These are phyloP conservation scores for Formica aserva DNA, from an alignment of 2,888 invertebrate species.

Conservation along the genomic window DNA sequence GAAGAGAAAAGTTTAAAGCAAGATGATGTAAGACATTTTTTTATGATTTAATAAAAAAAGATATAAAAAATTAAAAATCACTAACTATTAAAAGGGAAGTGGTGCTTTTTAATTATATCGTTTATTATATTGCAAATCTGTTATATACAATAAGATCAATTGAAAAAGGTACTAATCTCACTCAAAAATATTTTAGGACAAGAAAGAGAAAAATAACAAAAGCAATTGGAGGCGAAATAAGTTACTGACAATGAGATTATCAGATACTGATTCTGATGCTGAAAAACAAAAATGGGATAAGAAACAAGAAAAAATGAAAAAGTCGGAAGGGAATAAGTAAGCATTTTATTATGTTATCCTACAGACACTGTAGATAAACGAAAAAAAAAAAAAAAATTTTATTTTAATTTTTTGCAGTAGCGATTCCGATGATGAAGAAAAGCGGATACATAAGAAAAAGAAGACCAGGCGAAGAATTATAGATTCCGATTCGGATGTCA, in stretches of 20 bases:
- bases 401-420: constrained; percentile 41
- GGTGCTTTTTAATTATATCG: neutral
- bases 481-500: constrained; percentile 79
- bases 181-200: constrained; percentile 47
- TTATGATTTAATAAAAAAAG: neutral
- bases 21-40: constrained; percentile 19
- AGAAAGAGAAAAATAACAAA: constrained; percentile 61
- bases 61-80: neutral
- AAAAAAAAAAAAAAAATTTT: constrained; percentile 4
- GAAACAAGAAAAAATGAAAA: constrained; percentile 58
- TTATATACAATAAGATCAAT: neutral
- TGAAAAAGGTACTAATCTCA: constrained; percentile 7
- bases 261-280: constrained; percentile 80
- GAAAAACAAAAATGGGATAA: constrained; percentile 75
- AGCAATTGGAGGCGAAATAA: constrained; percentile 77
- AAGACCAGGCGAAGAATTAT: constrained; percentile 73
- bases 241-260: constrained; percentile 77
- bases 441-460: constrained; percentile 57
- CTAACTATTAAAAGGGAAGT: neutral
- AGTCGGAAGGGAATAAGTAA: constrained; percentile 38
- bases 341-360: constrained; percentile 15
- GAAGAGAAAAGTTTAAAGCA: constrained; percentile 38
- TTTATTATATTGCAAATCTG: constrained; percentile 2
- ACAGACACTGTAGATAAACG: neutral
- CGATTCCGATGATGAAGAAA: constrained; percentile 3